These are phyloP conservation scores for Oreochromis niloticus DNA, from an alignment of 2,113 vertebrate species.

Conservation along the genomic window DNA sequence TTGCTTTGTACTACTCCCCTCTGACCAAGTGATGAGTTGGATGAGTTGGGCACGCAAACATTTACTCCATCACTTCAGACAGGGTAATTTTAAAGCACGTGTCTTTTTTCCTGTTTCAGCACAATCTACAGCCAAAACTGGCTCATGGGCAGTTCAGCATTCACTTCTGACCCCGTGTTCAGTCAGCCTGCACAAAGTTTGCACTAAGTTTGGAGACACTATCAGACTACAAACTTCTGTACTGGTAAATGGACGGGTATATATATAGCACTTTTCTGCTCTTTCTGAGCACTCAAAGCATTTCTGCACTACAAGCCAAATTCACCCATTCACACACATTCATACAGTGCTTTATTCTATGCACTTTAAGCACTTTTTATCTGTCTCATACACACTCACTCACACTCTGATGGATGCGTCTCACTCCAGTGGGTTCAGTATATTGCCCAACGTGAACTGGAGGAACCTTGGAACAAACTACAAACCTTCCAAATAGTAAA, in stretches of 20 bases:
- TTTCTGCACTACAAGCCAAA: not conserved
- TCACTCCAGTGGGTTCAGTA: not conserved
- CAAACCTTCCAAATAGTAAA: not conserved
- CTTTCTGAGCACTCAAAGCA: not conserved
- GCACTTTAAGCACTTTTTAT: not conserved
- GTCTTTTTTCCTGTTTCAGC: rapidly evolving
- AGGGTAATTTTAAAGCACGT: not conserved
- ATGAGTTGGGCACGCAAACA: not conserved
- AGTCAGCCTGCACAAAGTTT: not conserved
- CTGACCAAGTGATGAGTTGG: not conserved
- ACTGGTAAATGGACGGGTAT: not conserved
- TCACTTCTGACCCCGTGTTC: not conserved
- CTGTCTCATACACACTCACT: not conserved
- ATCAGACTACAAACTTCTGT: not conserved
- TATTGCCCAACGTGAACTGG: not conserved
- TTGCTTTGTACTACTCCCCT: not conserved
- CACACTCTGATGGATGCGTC: not conserved
- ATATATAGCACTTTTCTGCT: not conserved
- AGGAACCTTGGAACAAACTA: not conserved
- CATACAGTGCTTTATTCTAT: not conserved
- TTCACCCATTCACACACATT: not conserved
- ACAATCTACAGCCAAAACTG: not conserved
- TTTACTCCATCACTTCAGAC: not conserved
- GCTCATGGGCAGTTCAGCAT: not conserved
- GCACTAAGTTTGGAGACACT: not conserved